Evolutionary conservation across 1,140 invertebrate species (phyloP), one percentile per base, ranked within the genome.

Genomic region (Conus ventricosus): DNA sequence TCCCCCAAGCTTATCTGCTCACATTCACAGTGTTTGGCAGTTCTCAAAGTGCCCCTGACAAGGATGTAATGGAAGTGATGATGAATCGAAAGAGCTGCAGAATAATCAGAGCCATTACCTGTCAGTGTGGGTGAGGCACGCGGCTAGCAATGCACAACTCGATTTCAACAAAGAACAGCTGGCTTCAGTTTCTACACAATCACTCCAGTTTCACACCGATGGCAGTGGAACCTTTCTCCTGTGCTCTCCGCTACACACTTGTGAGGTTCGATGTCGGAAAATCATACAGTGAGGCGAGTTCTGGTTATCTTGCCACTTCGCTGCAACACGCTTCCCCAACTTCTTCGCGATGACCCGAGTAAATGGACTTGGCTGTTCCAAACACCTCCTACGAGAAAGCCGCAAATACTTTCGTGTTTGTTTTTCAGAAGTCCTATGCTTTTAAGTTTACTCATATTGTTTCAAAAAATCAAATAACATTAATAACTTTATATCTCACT

Each of bases 351-450:
- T 85, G 84, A 85, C 84, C 84, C 75, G 84, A 75, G 84, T 63
- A 85, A 85, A 85, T 85, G 84, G 84, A 85, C 84, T 85, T 67
- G 63, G 84, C 84, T 85, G 84, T 85, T 85, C 84, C 84, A 85
- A 54, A 54, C 51, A 53, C 84, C 84, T n/a, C 84, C 84, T 63
- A 27, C 84, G 63, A 51, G 13, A 15, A 5, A 0, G n/a, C 23
- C 71, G 2, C 71, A 23, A 75, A 23, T 75, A 25, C 2, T 23
- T n/a, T 75, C 7, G 13, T 60, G 20, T 15, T 13, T 13, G 20
- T 63, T 63, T 15, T 63, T 20, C 7, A 53, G 4, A 53, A 82
- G 39, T 53, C 53, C 23, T 84, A 6, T 60, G 17, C 10, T 25
- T 55, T 6, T 11, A 57, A 20, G 7, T 60, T 55, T 60, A 20